Evolutionary conservation across 2,113 vertebrate genomes (phyloP), one percentile per base, ranked within the genome.

Genomic region (Eleginops maclovinus): DNA sequence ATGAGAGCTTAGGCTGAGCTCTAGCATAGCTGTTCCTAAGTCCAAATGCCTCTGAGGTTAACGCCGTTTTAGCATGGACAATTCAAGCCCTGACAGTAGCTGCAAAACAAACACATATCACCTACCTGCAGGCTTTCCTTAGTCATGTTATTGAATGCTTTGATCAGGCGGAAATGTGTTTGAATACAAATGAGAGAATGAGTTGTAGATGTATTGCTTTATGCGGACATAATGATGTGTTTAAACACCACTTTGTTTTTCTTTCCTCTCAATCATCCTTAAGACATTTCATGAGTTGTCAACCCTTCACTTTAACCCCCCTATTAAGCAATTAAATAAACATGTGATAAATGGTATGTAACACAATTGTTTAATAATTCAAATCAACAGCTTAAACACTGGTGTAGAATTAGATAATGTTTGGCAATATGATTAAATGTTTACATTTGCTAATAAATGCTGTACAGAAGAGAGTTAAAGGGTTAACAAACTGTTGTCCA

Each of bases 41-140:
- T 82, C 68, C 75, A 72, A 75, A 81, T 69, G 59, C 74, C 66
- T 74, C 56, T 12, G 31, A 83, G 81, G 76, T 86, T 81, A 87
- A 84, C 74, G 47, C 70, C 62, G 40, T 1, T 86, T 86, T 74
- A 79, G 26, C 55, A 59, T 55, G 69, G 61, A 77, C 36, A 72
- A 70, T 13, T 55, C 65, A 36, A 61, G 75, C 58, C 63, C 40
- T 53, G 56, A 46, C 72, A 61, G 63, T 46, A 72, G 83, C 66
- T 70, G 40, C 59, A 55, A 43, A 26, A 41, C 71, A 83, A 74
- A 55, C 60, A n/a, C 31, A 46, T 22, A 15, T 49, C 80, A n/a
- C 10, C 55, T 26, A 71, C 50, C 70, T 72, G 68, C 80, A 77
- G 59, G 16, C 51, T 71, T 72, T 51, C n/a, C 12, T 50, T 24